A percentile compares a stretch with the other conserved stretches of the same genome.
phyloP scores from a whole-genome alignment of 2,888 invertebrate species.

The Chalcis sispes region DNA sequence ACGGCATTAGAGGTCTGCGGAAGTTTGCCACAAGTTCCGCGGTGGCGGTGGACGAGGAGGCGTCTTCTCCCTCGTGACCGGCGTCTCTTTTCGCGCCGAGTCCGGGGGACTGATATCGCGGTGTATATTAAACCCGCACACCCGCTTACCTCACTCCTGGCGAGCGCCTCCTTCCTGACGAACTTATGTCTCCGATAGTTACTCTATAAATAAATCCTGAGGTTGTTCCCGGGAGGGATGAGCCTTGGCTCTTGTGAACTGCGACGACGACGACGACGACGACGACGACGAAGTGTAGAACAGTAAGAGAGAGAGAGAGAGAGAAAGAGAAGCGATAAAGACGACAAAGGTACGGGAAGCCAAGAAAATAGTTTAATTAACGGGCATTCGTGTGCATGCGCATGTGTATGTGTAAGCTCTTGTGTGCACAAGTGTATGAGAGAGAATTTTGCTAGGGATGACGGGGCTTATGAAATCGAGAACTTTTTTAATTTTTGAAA shows the following conservation, averaged over 20 bases:
- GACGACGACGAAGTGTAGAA: no score
- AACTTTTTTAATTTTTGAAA: constrained; percentile 39
- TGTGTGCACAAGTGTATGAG: background rate
- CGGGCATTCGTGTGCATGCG: background rate
- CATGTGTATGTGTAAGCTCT: no score
- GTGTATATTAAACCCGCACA: constrained; percentile 60
- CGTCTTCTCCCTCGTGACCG: constrained; percentile 67
- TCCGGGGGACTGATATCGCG: constrained; percentile 36
- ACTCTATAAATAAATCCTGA: constrained; percentile 70
- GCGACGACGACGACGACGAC: background rate
- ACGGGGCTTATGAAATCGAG: background rate
- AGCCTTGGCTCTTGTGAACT: background rate
- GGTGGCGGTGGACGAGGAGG: constrained; percentile 39
- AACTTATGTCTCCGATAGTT: constrained; percentile 71
- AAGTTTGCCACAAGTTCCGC: constrained; percentile 63
- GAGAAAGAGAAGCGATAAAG: constrained; percentile 5
- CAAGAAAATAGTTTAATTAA: constrained; percentile 53
- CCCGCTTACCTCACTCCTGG: no score
- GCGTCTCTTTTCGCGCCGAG: constrained; percentile 31
- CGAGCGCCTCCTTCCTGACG: constrained; percentile 60
- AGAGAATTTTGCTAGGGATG: background rate
- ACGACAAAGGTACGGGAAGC: background rate
- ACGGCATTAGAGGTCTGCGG: constrained; percentile 48
- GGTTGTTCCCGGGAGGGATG: constrained; percentile 10
- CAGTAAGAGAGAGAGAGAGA: background rate